Conservation (phyloP, 1,140 invertebrate species). For the Halesus radiatus region DNA sequence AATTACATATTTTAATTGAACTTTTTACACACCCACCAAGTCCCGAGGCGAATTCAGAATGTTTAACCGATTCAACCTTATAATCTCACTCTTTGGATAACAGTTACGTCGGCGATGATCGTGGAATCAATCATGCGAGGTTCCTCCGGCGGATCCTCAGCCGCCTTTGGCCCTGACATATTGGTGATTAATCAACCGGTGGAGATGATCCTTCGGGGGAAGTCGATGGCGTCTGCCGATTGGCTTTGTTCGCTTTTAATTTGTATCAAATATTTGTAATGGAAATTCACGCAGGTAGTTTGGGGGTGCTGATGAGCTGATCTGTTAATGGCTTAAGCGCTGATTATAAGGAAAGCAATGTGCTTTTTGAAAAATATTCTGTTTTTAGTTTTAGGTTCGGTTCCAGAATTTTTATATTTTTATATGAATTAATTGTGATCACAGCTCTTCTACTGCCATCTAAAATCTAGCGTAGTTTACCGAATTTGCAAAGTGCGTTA, state of each 20-base stretch:
- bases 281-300: background rate
- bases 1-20: too few relatives aligned
- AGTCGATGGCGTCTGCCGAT: background rate
- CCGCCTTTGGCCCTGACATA: slow-evolving; percentile 8
- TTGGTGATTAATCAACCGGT: slow-evolving; percentile 11
- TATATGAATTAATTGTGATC: too few relatives aligned
- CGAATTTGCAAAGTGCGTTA: too few relatives aligned
- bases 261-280: slow-evolving; percentile 24
- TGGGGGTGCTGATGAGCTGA: too few relatives aligned
- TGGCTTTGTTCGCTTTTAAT: slow-evolving; percentile 9
- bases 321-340: too few relatives aligned
- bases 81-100: slow-evolving; percentile 19
- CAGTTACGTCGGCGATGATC: background rate
- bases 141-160: background rate
- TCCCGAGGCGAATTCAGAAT: background rate
- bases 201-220: background rate
- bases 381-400: too few relatives aligned
- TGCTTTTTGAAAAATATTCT: too few relatives aligned
- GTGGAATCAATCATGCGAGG: background rate
- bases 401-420: too few relatives aligned
- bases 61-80: background rate
- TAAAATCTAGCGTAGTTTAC: too few relatives aligned
- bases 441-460: too few relatives aligned
- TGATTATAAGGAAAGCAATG: too few relatives aligned
- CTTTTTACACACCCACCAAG: too few relatives aligned